Conservation (phyloP, 2,888 invertebrate genomes). For the Drosophila nigricruria region DNA sequence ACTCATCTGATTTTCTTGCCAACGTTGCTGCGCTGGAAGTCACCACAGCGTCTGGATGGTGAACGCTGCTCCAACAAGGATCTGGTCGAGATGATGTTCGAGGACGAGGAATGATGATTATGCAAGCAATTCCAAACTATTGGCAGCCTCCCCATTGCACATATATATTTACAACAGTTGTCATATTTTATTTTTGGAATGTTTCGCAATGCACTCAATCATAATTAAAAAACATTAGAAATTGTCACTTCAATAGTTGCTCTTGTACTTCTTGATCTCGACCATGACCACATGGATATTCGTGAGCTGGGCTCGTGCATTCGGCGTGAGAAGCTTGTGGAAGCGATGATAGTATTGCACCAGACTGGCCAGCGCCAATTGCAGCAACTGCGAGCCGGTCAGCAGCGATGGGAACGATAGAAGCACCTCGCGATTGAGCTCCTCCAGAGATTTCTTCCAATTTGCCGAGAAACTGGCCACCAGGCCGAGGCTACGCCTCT, state of each 20-base stretch:
- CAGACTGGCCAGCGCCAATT: constrained; percentile 96
- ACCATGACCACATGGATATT: constrained; percentile 99
- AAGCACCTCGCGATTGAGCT: constrained; percentile 96
- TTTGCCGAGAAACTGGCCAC: constrained; percentile 95
- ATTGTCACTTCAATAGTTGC: constrained; percentile 90
- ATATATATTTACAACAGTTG: constrained; percentile 15
- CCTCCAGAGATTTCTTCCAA: constrained; percentile 98
- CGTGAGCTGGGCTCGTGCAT: constrained; percentile 94
- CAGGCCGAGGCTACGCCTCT: constrained; percentile 92
- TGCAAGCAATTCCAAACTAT: not conserved
- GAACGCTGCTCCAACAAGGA: constrained; percentile 91
- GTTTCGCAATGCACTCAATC: constrained; percentile 10
- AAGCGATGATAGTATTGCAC: constrained; percentile 99
- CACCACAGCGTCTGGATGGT: constrained; percentile 92
- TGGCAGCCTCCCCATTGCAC: constrained; percentile 8
- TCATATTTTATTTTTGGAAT: constrained; percentile 44
- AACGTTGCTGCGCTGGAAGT: constrained; percentile 92
- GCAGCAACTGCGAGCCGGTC: constrained; percentile 96
- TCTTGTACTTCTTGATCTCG: constrained; percentile 99
- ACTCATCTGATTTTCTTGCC: constrained; percentile 92
- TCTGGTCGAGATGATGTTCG: constrained; percentile 92
- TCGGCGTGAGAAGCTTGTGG: constrained; percentile 95
- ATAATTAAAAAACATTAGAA: constrained; percentile 25
- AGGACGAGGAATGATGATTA: constrained; percentile 88
- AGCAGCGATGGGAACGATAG: constrained; percentile 98